These are phyloP conservation scores for Epizoanthus fatuus DNA, from an alignment of 92 coral and sea anemone genomes.

Conservation along the genomic window DNA sequence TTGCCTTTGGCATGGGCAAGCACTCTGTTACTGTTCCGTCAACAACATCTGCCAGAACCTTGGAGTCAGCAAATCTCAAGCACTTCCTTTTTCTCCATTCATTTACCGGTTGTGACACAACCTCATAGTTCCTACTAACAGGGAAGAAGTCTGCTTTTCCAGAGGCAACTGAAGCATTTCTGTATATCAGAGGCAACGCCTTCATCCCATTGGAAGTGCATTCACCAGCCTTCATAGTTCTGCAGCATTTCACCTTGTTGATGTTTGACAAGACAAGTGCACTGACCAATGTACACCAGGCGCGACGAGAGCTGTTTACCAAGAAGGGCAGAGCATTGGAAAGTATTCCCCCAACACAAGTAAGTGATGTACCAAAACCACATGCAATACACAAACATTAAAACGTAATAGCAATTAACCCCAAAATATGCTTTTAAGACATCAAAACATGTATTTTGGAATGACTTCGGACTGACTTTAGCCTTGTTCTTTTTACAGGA, in stretches of 20 bases:
- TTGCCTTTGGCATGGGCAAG: conserved; percentile 15
- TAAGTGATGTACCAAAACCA: not conserved
- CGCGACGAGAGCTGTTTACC: conserved; percentile 42
- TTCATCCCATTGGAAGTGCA: conserved; percentile 22
- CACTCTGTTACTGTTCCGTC: not conserved
- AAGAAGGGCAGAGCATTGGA: conserved; percentile 29
- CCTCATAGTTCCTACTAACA: conserved; percentile 21
- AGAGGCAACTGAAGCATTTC: conserved; percentile 28
- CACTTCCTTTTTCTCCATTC: conserved; percentile 7
- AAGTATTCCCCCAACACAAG: conserved; percentile 45
- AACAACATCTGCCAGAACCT: not conserved
- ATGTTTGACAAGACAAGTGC: conserved; percentile 32
- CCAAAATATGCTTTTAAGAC: not conserved
- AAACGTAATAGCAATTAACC: conserved; percentile 10
- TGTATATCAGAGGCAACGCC: conserved; percentile 8
- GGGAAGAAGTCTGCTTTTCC: conserved; percentile 29
- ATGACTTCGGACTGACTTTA: not conserved
- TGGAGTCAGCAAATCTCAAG: conserved; percentile 22
- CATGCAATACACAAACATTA: not conserved
- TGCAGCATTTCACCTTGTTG: conserved; percentile 29
- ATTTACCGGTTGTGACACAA: conserved; percentile 38
- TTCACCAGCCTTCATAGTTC: conserved; percentile 26
- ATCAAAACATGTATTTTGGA: not conserved
- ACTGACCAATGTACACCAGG: conserved; percentile 9
- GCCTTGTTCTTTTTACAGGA: too few species aligned